Conservation (phyloP, 2,113 vertebrate species). For the Phalacrocorax brasilianus region DNA sequence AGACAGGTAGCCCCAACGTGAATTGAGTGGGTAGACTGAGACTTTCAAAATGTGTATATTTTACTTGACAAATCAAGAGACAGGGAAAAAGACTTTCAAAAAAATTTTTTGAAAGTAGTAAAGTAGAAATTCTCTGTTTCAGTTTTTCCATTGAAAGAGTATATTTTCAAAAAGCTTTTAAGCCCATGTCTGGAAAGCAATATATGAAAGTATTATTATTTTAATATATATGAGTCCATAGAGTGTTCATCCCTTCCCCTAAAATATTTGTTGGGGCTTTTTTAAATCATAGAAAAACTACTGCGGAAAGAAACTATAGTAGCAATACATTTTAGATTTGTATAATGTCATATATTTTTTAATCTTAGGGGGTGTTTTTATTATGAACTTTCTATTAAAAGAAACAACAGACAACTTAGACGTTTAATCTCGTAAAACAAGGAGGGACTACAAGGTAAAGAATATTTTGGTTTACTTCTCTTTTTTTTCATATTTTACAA, state of each 20-base stretch:
- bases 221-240: background rate
- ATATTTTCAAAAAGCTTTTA: background rate
- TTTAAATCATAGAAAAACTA: background rate
- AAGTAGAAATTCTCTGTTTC: background rate
- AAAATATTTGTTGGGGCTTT: background rate
- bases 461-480: background rate
- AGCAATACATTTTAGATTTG: background rate
- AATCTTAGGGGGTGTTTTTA: slow-evolving; percentile 42
- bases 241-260: background rate
- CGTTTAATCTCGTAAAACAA: slow-evolving; percentile 29
- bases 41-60: background rate
- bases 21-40: background rate
- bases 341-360: background rate
- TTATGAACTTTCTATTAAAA: slow-evolving; percentile 23
- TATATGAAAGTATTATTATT: background rate
- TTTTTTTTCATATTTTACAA: background rate
- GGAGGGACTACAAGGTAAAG: background rate
- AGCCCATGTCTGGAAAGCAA: accelerated
- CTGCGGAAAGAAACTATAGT: background rate
- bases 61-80: background rate
- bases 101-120: background rate
- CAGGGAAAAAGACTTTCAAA: background rate
- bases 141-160: background rate
- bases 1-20: background rate
- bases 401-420: slow-evolving; percentile 25